Base-by-base conservation (phyloP, 2,797 vertebrate genomes). In the Phoxinus dragarum region DNA sequence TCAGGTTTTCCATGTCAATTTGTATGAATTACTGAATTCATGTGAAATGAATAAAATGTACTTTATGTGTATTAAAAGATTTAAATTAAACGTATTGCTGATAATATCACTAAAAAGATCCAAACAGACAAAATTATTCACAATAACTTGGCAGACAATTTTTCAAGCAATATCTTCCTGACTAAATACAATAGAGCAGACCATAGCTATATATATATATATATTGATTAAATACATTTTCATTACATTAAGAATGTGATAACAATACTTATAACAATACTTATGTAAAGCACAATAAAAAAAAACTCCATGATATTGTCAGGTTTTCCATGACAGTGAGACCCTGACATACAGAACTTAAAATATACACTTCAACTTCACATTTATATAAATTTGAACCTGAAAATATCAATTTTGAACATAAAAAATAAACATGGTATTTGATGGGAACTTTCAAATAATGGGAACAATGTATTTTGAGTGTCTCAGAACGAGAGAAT, bases 241-340 rank as follows among this genome's bases (percentile, higher is more conserved):
- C 3, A 31, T 17, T 31, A 31, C 12, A 17, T 27, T 27, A 72
- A 72, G 23, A n/a, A 5, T 38, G 31, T 68, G 66, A 68, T 27
- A 27, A 1, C 10, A 59, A 90, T n/a, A 40, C 10, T 40, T 54
- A 23, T 27, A 27, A 1, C 10, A 59, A 90, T n/a, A 40, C 10
- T 40, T 54, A 23, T 27, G 8, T 9, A 42, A 42, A 71, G 12
- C 68, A 40, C 10, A 47, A 47, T 47, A 11, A 2, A 2, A 2
- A 2, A 8, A 31, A 16, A 16, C 4, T 47, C 27, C 17, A 16
- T 19, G 44, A 74, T 52, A 10, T 34, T 19, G 27, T 16, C n/a
- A 49, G 3, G 8, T 78, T 27, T 61, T 11, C 34, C 21, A 31
- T 56, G 34, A 19, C 6, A 34, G 16, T 38, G 5, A 36, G 9